Conservation (phyloP, 2,113 vertebrate genomes). For the Stigmatopora argus region DNA sequence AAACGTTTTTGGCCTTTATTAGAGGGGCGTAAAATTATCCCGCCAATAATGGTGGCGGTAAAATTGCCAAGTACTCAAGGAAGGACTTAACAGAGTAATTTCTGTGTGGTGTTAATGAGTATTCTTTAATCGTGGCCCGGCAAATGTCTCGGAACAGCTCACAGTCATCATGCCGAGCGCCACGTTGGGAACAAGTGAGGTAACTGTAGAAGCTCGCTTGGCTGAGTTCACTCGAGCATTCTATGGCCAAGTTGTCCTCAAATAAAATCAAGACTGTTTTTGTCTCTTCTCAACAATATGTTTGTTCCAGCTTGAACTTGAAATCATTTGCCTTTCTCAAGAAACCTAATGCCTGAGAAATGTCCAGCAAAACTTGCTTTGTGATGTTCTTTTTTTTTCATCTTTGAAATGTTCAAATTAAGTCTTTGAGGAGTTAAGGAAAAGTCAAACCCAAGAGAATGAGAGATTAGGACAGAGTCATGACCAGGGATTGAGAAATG, state of each 20-base stretch:
- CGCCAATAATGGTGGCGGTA: neutral
- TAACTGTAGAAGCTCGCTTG: constrained; percentile 1
- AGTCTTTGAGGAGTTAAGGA: neutral
- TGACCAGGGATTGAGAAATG: no score
- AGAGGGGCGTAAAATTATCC: neutral
- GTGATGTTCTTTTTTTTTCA: no score
- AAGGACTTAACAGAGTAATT: constrained; percentile 2
- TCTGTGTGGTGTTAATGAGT: constrained; percentile 2
- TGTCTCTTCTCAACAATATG: neutral
- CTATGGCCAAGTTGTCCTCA: constrained; percentile 5
- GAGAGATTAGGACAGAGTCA: neutral
- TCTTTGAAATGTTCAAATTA: no score
- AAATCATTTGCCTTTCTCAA: constrained; percentile 1
- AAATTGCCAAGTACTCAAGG: constrained; percentile 2
- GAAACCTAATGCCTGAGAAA: neutral
- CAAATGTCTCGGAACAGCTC: constrained; percentile 6
- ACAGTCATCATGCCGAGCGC: neutral
- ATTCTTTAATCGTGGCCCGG: constrained; percentile 5
- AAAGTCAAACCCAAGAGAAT: no score
- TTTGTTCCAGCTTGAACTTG: constrained; percentile 1
- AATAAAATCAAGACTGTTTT: neutral
- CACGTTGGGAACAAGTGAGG: constrained; percentile 8
- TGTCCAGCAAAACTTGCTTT: neutral
- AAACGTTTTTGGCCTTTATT: constrained; percentile 3
- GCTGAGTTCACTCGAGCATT: neutral